These are phyloP conservation scores for Lasius fuliginosus DNA, from an alignment of 2,888 invertebrate species.

Conservation along the genomic window DNA sequence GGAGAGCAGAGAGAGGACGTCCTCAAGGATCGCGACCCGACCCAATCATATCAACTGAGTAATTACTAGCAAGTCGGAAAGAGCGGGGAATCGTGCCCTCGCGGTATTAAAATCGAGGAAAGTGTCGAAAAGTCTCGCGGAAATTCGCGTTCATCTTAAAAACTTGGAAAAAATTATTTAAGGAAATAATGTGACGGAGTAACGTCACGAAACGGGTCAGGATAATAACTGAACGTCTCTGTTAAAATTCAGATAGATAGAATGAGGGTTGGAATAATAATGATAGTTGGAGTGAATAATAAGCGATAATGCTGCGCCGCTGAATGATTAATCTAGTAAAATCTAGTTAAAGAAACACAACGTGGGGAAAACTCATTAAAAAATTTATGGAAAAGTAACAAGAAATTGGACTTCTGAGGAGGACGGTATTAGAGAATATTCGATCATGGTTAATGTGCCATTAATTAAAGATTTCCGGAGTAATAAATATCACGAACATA, in stretches of 20 bases:
- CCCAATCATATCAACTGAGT: constrained; percentile 51
- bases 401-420: neutral
- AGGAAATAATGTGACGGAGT: neutral
- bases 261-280: neutral
- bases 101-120: neutral
- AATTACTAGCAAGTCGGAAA: constrained; percentile 28
- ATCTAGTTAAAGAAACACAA: constrained; percentile 11
- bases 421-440: neutral
- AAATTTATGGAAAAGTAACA: neutral
- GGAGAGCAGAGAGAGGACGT: constrained; percentile 55
- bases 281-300: constrained; percentile 23
- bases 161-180: neutral
- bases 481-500: neutral
- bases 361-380: neutral
- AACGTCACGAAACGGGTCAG: neutral
- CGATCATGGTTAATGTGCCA: neutral
- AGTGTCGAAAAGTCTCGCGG: neutral
- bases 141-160: neutral
- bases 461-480: neutral
- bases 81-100: neutral
- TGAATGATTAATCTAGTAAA: constrained; percentile 37
- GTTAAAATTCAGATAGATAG: neutral
- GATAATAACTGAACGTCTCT: neutral
- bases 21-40: constrained; percentile 55
- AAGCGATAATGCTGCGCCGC: neutral